Evolutionary conservation across 1,140 invertebrate species (phyloP), one percentile per base, ranked within the genome.

Genomic region (Asbolus verrucosus): DNA sequence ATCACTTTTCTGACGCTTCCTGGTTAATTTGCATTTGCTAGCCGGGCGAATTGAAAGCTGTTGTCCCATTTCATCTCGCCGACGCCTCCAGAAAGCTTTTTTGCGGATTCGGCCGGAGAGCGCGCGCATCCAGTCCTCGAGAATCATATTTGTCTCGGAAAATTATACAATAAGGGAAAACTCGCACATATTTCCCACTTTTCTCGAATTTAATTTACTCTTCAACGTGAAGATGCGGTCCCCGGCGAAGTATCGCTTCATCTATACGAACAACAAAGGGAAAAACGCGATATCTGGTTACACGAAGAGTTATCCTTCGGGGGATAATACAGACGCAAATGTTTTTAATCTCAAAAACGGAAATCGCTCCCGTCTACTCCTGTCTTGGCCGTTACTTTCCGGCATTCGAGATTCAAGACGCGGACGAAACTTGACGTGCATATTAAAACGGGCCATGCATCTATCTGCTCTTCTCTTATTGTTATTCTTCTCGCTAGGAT

Each of bases 401-500:
- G 69, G 14, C 50, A 66, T 27, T 71, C 69, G 65, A 41, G 46
- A 71, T 71, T 71, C 69, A 39, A 66, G 50, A 66, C 62, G 69
- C 69, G 69, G 30, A 16, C 38, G 13, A 15, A 19, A 71, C 69
- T 66, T 43, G 69, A 71, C 63, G 63, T 66, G 69, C 69, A 71
- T 71, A 69, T 69, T 69, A 70, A 70, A 54, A 46, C 11, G 24
- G 27, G 50, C 50, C 38, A 50, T 62, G 65, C 39, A 69, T 69
- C 54, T 69, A 69, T 69, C 41, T 41, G 6, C 38, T 24, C 39
- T 70, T 8, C 33, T 72, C 74, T 74, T 74, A 76, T 76, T 76
- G 68, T 74, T 76, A 76, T 76, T 74, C 74, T 69, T 70, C 70
- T 74, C 74, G 72, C 60, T 69, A 72, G 39, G 38, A 72, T 71